Base-by-base conservation (phyloP, 2,797 vertebrate genomes). In the Micrastur ruficollis region DNA sequence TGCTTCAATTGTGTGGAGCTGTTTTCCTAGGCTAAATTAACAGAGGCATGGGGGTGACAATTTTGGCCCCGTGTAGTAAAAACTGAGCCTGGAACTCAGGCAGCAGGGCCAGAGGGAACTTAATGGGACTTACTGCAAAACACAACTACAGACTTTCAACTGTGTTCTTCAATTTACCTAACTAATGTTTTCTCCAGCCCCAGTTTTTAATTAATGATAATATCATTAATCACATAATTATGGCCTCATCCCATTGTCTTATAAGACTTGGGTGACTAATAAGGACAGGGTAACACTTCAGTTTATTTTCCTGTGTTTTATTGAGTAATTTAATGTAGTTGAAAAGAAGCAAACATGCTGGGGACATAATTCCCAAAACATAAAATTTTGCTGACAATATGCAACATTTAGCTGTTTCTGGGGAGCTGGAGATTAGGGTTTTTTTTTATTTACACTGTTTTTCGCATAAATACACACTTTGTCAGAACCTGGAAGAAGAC, bases 261-360 rank as follows among this genome's bases (percentile, higher is more conserved):
- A 46, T n/a, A 81, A 74, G 65, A 65, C 40, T 17, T 66, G 50
- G 9, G 34, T 83, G 70, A 76, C 47, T 88, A 80, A 26, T 62
- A 95, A 89, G 58, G 70, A 78, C 61, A 72, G 25, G 32, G 44
- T 46, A 66, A 53, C 58, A n/a, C 76, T 75, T 94, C 19, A 32
- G 83, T 91, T 95, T 94, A 49, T 93, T 70, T 87, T 91, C 53
- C 72, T 94, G 31, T 86, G 25, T 68, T 90, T 94, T 81, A 80
- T 59, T 76, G 55, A 47, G 80, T 72, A 9, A 80, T 76, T 58
- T 63, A 66, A 46, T 58, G 40, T 22, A 38, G 50, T 36, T 61
- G 55, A 68, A 80, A 82, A 90, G 32, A 75, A 75, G 59, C 18
- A 81, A 89, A 88, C 32, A 29, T 72, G 32, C 47, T 67, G 63